Base-by-base conservation (phyloP, 2,797 vertebrate species). In the Sebastes ruberrimus region DNA sequence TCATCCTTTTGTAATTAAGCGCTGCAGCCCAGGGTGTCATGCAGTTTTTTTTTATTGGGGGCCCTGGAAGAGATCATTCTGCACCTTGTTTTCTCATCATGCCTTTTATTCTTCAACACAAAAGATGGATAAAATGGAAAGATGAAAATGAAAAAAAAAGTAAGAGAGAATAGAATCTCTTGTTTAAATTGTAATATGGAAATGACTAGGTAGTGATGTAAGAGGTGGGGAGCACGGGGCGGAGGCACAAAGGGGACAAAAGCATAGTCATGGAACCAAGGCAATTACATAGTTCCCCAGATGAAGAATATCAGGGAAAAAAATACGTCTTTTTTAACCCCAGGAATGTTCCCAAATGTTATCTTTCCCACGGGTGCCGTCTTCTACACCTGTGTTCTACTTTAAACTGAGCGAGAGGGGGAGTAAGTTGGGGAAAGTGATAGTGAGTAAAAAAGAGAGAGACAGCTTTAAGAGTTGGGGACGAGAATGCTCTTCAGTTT, bases 1-100 rank as follows among this genome's bases (percentile, higher is more conserved):
- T 96, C 95, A 96, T 96, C 95, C 95, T 95, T 96, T 95, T 95
- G 95, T 96, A 97, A 97, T 97, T 96, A 96, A 96, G 94, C 93
- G 90, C 92, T 95, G 91, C 94, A 94, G 94, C 92, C 93, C 89
- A 93, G 92, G 91, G 94, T 96, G 94, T 95, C 95, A 91, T 95
- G 93, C 92, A 93, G 92, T 95, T 96, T 95, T 55, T 46, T 65
- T 92, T 95, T 95, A 93, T 95, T 88, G 88, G 87, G 87, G 88
- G 86, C 89, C 94, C 94, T 95, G 94, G 94, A 95, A 94, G 93
- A 92, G 87, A 94, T 95, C 84, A 90, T 94, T 93, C 94, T 90
- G 82, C 93, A 92, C 91, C 95, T 95, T 95, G 92, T 96, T 96
- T 96, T 96, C 95, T 96, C 94, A 95, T 96, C 94, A 96, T 85